phyloP scores from a whole-genome alignment of 2,113 vertebrate species.

The Taurulus bubalis region DNA sequence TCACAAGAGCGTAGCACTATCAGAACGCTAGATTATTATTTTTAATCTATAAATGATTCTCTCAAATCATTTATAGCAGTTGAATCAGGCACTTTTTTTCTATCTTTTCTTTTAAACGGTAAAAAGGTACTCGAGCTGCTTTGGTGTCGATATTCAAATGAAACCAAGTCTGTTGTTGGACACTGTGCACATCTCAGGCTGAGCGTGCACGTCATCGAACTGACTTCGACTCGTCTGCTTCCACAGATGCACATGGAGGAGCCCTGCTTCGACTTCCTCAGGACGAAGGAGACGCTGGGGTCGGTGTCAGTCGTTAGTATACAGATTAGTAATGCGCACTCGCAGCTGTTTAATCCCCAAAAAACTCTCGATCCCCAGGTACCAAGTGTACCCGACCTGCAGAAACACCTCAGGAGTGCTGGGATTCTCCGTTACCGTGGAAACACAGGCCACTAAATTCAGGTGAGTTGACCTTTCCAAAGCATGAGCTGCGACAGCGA shows the following conservation, averaged over 20 bases:
- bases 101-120: not conserved
- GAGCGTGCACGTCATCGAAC: not conserved
- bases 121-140: not conserved
- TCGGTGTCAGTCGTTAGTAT: slow-evolving; percentile 70
- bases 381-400: slow-evolving; percentile 95
- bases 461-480: slow-evolving; percentile 78
- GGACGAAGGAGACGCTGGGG: slow-evolving; percentile 98
- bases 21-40: not conserved
- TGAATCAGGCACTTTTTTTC: too few species aligned
- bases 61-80: not conserved
- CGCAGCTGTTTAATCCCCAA: not conserved
- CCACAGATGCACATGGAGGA: slow-evolving; percentile 99
- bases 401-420: slow-evolving; percentile 96
- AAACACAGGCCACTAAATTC: slow-evolving; percentile 96
- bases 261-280: slow-evolving; percentile 96
- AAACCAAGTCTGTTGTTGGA: not conserved
- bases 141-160: not conserved
- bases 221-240: not conserved
- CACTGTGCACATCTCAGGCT: not conserved
- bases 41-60: not conserved
- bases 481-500: too few species aligned
- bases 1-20: not conserved
- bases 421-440: slow-evolving; percentile 96
- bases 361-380: slow-evolving; percentile 78
- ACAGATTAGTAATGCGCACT: too few species aligned